A percentile compares a stretch with the other conserved stretches of the same genome.
phyloP scores from a whole-genome alignment of 2,888 invertebrate genomes.

The Harpalus rufipes region DNA sequence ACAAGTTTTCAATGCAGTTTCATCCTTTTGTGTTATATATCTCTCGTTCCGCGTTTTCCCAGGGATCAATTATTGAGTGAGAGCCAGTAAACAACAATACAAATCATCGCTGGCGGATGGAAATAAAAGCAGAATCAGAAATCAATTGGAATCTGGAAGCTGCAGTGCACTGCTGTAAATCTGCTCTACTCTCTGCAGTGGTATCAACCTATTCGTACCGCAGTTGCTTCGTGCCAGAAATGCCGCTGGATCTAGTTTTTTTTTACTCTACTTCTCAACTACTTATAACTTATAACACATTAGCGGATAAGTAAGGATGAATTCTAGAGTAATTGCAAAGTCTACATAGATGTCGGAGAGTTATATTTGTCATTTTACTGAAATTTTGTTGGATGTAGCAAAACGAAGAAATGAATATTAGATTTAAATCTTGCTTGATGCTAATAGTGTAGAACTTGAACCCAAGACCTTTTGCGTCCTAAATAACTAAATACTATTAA shows the following conservation, averaged over 20 bases:
- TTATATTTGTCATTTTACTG: background rate
- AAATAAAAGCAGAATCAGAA: constrained; percentile 40
- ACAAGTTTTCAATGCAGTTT: background rate
- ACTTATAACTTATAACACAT: background rate
- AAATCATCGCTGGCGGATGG: constrained; percentile 36
- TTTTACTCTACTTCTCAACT: background rate
- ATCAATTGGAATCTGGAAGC: constrained; percentile 44
- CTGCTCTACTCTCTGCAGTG: background rate
- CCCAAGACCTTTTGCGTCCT: background rate
- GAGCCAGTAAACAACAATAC: constrained; percentile 49
- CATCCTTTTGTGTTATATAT: background rate
- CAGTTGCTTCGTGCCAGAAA: background rate
- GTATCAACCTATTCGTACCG: background rate
- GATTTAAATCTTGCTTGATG: too few species aligned
- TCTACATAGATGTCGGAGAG: background rate
- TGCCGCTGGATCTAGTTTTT: background rate
- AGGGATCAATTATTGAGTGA: background rate
- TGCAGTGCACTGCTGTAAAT: constrained; percentile 15
- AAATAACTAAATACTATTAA: background rate
- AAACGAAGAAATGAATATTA: too few species aligned
- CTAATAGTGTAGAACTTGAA: background rate
- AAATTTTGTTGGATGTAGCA: too few species aligned
- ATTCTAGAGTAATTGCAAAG: background rate
- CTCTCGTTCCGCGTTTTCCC: background rate
- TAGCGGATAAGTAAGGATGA: constrained; percentile 1